Percentiles rank a stretch among this genome's conserved stretches.
These are phyloP conservation scores for Pipistrellus pygmaeus DNA, from an alignment of 2,797 vertebrate genomes.

Conservation along the genomic window DNA sequence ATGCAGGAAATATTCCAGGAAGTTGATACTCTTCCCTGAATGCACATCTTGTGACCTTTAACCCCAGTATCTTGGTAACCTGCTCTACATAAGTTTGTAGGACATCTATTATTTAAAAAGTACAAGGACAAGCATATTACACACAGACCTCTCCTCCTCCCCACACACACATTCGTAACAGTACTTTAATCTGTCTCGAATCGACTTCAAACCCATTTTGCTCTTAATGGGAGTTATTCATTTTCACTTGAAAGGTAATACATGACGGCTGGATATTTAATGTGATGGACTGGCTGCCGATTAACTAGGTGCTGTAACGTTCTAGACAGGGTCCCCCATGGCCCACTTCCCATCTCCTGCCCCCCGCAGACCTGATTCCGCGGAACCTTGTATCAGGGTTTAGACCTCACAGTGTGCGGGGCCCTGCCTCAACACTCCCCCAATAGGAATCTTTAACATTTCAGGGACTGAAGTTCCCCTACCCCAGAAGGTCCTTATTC, in stretches of 20 bases:
- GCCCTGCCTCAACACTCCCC: slow-evolving; percentile 26
- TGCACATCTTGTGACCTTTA: slow-evolving; percentile 83
- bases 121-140: slow-evolving; percentile 88
- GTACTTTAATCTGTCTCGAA: slow-evolving; percentile 91
- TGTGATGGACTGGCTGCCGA: slow-evolving; percentile 88
- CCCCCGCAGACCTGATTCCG: slow-evolving; percentile 58
- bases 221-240: slow-evolving; percentile 91
- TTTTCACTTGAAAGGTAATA: slow-evolving; percentile 92
- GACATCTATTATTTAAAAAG: slow-evolving; percentile 91
- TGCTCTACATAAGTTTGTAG: slow-evolving; percentile 86
- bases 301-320: slow-evolving; percentile 88
- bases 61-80: slow-evolving; percentile 84
- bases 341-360: slow-evolving; percentile 78
- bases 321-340: slow-evolving; percentile 83
- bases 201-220: slow-evolving; percentile 91
- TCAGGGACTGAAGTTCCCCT: background rate
- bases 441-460: background rate
- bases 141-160: slow-evolving; percentile 84
- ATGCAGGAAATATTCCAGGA: slow-evolving; percentile 81
- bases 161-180: slow-evolving; percentile 89
- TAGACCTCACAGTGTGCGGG: background rate
- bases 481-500: background rate
- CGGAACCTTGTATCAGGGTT: slow-evolving; percentile 9
- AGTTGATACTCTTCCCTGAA: slow-evolving; percentile 81
- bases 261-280: slow-evolving; percentile 90